phyloP scores from a whole-genome alignment of 2,888 invertebrate species.

The Dryobotodes eremita region DNA sequence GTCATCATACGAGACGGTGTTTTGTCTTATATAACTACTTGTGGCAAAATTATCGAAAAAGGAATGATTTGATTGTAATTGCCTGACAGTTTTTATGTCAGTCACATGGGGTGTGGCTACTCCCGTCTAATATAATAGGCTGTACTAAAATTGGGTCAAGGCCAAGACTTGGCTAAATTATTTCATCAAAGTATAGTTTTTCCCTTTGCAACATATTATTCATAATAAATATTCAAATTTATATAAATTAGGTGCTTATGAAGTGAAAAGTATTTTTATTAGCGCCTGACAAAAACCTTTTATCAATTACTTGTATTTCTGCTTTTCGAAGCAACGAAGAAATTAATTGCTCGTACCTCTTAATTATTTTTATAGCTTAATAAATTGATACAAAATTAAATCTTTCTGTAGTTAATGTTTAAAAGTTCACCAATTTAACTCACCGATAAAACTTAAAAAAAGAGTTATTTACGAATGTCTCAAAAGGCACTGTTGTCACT shows the following conservation, averaged over 20 bases:
- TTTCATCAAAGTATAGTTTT: too few relatives aligned
- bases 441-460: neutral
- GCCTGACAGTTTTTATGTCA: too few relatives aligned
- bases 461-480: neutral
- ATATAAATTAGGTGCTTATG: too few relatives aligned
- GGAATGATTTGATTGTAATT: neutral
- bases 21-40: too few relatives aligned
- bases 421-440: neutral
- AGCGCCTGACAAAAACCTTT: constrained; percentile 18
- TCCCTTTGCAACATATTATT: too few relatives aligned
- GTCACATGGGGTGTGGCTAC: too few relatives aligned
- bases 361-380: too few relatives aligned
- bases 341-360: neutral
- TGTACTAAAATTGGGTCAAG: constrained; percentile 20
- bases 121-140: neutral
- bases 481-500: neutral
- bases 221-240: too few relatives aligned
- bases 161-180: neutral
- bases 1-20: neutral
- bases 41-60: too few relatives aligned
- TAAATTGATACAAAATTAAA: too few relatives aligned
- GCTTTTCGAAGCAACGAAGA: neutral
- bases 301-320: neutral
- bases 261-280: neutral
- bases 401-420: too few relatives aligned